Conservation (phyloP, 2,888 invertebrate genomes). For the Hirudinaria manillensis region DNA sequence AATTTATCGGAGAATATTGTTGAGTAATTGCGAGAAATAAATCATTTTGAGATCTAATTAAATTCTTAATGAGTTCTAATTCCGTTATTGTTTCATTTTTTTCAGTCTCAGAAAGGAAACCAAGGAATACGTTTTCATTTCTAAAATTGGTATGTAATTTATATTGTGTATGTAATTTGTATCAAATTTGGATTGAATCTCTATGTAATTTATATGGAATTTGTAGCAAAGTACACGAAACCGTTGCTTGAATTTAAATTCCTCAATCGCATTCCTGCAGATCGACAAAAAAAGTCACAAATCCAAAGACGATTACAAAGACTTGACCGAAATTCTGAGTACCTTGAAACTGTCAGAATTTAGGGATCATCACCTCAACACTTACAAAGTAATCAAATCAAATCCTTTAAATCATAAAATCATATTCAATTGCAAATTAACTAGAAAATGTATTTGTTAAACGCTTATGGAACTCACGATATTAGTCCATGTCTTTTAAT, state of each 20-base stretch:
- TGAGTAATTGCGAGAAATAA: too few relatives aligned
- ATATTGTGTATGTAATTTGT: too few relatives aligned
- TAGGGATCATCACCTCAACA: constrained; percentile 9
- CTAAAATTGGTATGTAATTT: constrained; percentile 23
- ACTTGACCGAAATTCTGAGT: constrained; percentile 14
- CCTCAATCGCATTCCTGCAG: not conserved
- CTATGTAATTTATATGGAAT: too few relatives aligned
- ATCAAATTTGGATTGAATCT: too few relatives aligned
- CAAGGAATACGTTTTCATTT: constrained; percentile 22
- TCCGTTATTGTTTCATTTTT: too few relatives aligned
- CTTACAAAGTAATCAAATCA: not conserved
- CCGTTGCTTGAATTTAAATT: not conserved
- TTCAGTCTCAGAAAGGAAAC: constrained; percentile 19
- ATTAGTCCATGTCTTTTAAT: too few relatives aligned
- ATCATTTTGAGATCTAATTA: too few relatives aligned
- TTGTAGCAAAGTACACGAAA: not conserved
- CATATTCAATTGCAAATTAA: not conserved
- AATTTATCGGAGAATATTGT: too few relatives aligned
- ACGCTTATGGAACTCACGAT: too few relatives aligned
- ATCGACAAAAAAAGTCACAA: constrained; percentile 20
- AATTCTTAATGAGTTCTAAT: too few relatives aligned
- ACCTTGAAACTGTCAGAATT: constrained; percentile 15
- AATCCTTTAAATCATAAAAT: not conserved
- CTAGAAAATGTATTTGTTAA: not conserved
- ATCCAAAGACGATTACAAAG: constrained; percentile 20